Percentiles rank a stretch among this genome's conserved stretches.
Conservation (phyloP, 2,888 invertebrate genomes). For the Erynnis tages region DNA sequence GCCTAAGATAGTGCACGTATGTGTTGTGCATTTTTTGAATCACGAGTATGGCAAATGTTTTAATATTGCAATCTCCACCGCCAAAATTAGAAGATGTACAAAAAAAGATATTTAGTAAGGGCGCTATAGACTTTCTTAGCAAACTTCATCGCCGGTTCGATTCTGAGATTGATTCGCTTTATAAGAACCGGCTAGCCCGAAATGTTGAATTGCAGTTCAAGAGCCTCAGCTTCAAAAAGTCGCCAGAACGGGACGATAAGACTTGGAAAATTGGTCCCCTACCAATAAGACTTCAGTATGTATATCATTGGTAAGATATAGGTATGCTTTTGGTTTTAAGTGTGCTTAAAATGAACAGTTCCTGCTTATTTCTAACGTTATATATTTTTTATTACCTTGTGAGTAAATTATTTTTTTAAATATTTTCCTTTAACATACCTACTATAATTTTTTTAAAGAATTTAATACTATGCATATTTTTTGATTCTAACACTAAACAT, state of each 20-base stretch:
- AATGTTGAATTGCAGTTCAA: conserved; percentile 51
- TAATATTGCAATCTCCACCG: conserved; percentile 75
- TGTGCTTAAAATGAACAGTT: too few species aligned
- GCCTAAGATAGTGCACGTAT: not conserved
- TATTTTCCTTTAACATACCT: too few species aligned
- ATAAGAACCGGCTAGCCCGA: conserved; percentile 59
- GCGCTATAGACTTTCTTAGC: conserved; percentile 79
- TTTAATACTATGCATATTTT: too few species aligned
- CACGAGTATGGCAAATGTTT: conserved; percentile 42
- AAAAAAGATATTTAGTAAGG: conserved; percentile 76
- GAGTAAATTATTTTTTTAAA: too few species aligned
- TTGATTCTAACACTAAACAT: too few species aligned
- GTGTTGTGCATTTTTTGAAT: not conserved
- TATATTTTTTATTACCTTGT: too few species aligned
- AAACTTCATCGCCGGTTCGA: conserved; percentile 77
- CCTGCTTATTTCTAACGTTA: too few species aligned
- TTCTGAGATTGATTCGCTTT: conserved; percentile 68
- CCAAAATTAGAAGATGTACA: conserved; percentile 78
- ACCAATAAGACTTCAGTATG: conserved; percentile 76
- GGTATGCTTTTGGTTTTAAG: conserved; percentile 20
- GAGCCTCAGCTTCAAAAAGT: conserved; percentile 63
- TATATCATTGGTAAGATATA: conserved; percentile 33
- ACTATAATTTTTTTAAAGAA: too few species aligned
- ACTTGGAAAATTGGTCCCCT: conserved; percentile 83
- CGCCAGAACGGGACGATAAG: conserved; percentile 61